Base-by-base conservation (phyloP, 2,797 vertebrate genomes). In the Thunnus albacares region DNA sequence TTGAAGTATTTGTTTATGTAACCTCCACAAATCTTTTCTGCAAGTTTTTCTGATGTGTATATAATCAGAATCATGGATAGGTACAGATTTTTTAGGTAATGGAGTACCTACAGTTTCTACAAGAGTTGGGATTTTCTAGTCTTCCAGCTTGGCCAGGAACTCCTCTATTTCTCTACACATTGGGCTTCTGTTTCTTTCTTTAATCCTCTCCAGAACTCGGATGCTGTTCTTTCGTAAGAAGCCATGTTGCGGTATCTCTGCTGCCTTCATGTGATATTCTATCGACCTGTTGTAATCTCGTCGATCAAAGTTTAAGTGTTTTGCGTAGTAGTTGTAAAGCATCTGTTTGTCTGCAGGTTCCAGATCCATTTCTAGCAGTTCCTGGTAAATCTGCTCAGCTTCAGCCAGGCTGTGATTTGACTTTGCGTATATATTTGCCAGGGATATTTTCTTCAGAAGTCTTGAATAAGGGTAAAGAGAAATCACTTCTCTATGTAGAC, bases 311-410 rank as follows among this genome's bases (percentile, higher is more conserved):
- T 86, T 3, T 1, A 90, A 14, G 24, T 90, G 51, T 35, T 84
- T 87, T 0, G 90, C 93, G 2, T 92, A 94, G 30, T 1, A 33
- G 84, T 75, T 77, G 79, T 81, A 92, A 24, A 94, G 24, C 71
- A 86, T 87, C 77, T 93, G 93, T 13, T 24, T 20, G 0, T 24
- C 75, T 28, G 17, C 17, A 1, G 80, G 72, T 17, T 90, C 89
- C 62, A 89, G 81, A 0, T 77, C 28, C 0, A 11, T 41, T 12
- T 58, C 6, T 0, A 93, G 77, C 22, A 94, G 73, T 2, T 83
- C 55, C 10, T 79, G 0, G 15, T 70, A 93, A 1, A 90, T 73
- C 58, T 75, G 53, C 8, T 90, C 85, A 0, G 89, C 89, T 28
- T 73, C 22, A 3, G 0, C 86, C 33, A 5, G 80, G 13, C 28